Conservation (phyloP, 2,113 vertebrate genomes). For the Piprites chloris region DNA sequence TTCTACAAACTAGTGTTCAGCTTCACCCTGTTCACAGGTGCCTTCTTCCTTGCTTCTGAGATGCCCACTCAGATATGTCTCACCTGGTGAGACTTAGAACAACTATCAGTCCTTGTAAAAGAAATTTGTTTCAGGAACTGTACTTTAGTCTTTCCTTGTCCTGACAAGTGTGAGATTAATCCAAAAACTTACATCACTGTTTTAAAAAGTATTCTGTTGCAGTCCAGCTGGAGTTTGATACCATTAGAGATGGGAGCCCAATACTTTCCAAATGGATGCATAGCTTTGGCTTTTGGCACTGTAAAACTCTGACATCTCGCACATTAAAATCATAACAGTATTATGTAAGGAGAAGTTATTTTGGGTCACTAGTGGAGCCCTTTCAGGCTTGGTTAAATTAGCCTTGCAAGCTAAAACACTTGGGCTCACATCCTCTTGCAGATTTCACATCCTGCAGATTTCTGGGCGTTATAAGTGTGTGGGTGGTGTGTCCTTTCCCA, state of each 20-base stretch:
- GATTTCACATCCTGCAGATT: neutral
- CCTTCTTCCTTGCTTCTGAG: neutral
- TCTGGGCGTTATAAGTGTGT: fast-evolving
- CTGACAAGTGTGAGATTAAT: neutral
- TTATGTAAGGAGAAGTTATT: slow-evolving; percentile 61
- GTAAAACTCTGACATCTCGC: slow-evolving; percentile 6
- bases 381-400: neutral
- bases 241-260: neutral
- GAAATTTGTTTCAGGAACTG: neutral
- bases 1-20: neutral
- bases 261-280: slow-evolving; percentile 25
- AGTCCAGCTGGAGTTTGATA: slow-evolving; percentile 39
- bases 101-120: neutral
- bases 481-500: neutral
- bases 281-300: slow-evolving; percentile 41
- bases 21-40: neutral
- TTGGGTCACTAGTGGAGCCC: neutral
- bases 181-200: neutral
- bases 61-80: neutral
- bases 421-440: neutral
- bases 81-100: neutral
- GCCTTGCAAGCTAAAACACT: neutral
- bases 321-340: slow-evolving; percentile 37
- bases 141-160: neutral
- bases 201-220: neutral